Evolutionary conservation across 2,888 invertebrate genomes (phyloP), one percentile per base, ranked within the genome.

Genomic region (Drosophila mercatorum): DNA sequence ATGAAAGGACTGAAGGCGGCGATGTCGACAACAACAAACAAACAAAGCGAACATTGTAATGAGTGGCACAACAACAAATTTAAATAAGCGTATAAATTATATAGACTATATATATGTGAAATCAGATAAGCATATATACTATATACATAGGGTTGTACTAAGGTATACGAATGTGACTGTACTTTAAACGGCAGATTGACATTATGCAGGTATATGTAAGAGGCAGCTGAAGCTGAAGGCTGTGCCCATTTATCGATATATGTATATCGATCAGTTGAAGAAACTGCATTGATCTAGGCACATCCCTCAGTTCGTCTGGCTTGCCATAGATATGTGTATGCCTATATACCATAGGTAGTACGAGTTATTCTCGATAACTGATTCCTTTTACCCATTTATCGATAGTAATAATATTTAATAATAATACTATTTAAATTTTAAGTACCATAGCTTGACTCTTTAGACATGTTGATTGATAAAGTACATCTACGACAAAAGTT

Each of bases 21-120:
- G 44, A 17, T 26, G 28, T 68, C 67, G 47, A 47, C 51, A 43
- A 75, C 57, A 70, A 28, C 44, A 12, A 44, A 40, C 57, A 64
- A 58, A 17, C 14, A 17, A 49, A 31, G 47, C 14, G 47, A 58
- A 49, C 61, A 71, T 43, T 55, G 22, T 55, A 58, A 43, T 43
- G 43, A 67, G 31, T 31, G 5, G 40, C 51, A 38, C 64, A 34
- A 28, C 53, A 31, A 34, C 17, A 34, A 34, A 34, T 59, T 6
- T 34, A 46, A 28, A 58, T 49, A 43, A 11, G 22, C n/a, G 38
- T 34, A 5, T 22, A 49, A 12, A 28, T 3, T 31, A n/a, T 31
- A n/a, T 5, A 17, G 10, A 5, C 4, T 28, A 28, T 14, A n/a
- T 5, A 31, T 38, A 49, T 17, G 3, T 26, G 8, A 10, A 31